These are phyloP conservation scores for Penaeus japonicus DNA, from an alignment of 1,140 invertebrate genomes.

Conservation along the genomic window DNA sequence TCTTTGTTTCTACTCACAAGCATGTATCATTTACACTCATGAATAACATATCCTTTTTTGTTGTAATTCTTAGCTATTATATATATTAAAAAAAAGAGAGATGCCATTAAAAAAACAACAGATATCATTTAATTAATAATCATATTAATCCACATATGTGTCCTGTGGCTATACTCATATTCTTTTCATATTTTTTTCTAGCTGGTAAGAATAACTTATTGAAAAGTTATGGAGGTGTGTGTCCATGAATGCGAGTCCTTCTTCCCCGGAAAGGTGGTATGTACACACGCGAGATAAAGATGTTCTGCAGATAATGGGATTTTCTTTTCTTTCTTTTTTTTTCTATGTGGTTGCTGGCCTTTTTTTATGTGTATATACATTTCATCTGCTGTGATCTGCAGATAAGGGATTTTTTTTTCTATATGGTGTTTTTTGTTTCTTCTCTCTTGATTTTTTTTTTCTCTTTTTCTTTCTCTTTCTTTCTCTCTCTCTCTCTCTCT, in stretches of 20 bases:
- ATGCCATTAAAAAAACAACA: too few relatives aligned
- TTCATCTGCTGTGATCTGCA: too few relatives aligned
- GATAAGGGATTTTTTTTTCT: not conserved
- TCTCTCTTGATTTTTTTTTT: not conserved
- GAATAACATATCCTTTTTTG: not conserved
- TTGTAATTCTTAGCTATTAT: not conserved
- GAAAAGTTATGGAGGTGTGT: constrained; percentile 41
- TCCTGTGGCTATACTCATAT: constrained; percentile 17
- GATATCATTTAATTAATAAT: too few relatives aligned
- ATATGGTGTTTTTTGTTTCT: not conserved
- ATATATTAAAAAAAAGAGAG: too few relatives aligned
- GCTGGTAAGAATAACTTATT: constrained; percentile 48
- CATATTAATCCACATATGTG: not conserved
- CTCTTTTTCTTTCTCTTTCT: constrained; percentile 9
- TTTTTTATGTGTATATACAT: too few relatives aligned
- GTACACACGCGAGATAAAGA: not conserved
- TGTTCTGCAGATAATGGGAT: not conserved
- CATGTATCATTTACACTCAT: not conserved
- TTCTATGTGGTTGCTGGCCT: too few relatives aligned
- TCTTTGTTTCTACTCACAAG: not conserved
- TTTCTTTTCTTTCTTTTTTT: not conserved
- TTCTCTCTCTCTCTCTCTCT: not conserved
- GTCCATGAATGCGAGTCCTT: not conserved
- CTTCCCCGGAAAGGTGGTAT: constrained; percentile 8
- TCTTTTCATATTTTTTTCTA: constrained; percentile 35